Evolutionary conservation across 2,113 vertebrate species (phyloP).

Genomic region (Aplodontia rufa): DNA sequence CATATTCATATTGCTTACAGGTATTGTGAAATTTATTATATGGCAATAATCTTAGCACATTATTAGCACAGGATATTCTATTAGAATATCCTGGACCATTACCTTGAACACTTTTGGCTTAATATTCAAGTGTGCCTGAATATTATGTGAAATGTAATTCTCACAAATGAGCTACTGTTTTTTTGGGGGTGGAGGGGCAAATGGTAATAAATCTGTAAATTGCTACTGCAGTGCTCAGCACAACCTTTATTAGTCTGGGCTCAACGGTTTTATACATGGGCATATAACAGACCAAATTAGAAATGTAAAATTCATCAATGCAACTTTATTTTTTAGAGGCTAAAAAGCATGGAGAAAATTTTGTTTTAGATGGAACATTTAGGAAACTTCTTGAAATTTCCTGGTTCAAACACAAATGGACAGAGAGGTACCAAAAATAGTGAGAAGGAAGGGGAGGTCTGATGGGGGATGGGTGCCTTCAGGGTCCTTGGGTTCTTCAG

Average conservation of each 20-base stretch:
- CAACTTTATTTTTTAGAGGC: background rate
- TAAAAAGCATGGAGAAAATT: background rate
- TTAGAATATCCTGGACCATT: constrained; percentile 18
- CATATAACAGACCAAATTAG: background rate
- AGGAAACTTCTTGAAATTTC: background rate
- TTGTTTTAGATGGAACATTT: background rate
- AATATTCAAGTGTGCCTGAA: constrained; percentile 34
- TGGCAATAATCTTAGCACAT: constrained; percentile 24
- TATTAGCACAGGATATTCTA: constrained; percentile 34
- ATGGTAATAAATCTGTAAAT: constrained; percentile 55
- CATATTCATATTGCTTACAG: background rate
- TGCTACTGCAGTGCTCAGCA: constrained; percentile 8
- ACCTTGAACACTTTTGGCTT: constrained; percentile 42
- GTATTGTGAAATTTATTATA: constrained; percentile 23
- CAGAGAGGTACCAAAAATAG: background rate
- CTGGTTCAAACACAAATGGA: background rate
- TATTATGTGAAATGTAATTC: constrained; percentile 13
- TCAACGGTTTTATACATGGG: background rate
- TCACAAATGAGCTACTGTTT: constrained; percentile 68
- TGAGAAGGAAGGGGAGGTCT: background rate
- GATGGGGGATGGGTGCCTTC: background rate
- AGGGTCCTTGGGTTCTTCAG: rapidly evolving
- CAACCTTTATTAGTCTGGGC: constrained; percentile 61
- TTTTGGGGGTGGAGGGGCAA: background rate
- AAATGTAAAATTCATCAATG: background rate